Evolutionary conservation across 2,888 invertebrate genomes (phyloP).

Genomic region (Stictocephala bisonia): DNA sequence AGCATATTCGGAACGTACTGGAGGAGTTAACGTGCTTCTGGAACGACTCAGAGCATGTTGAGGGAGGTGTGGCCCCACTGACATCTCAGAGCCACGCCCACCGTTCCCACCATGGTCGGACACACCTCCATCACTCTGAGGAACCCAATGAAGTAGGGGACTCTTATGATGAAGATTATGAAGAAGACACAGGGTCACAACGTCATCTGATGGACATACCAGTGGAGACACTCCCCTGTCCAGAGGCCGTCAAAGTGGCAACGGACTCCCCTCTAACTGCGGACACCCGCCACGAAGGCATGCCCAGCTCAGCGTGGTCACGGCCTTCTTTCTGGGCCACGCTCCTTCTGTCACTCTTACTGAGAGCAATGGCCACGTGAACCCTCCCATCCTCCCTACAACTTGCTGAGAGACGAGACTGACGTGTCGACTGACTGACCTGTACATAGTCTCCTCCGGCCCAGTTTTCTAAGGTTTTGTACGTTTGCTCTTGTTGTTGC

Average conservation of each 20-base stretch:
- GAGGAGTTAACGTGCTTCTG: slow-evolving; percentile 79
- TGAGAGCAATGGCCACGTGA: no score
- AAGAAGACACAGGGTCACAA: slow-evolving; percentile 2
- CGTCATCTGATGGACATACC: slow-evolving; percentile 60
- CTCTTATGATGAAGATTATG: slow-evolving; percentile 54
- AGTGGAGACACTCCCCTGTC: slow-evolving; percentile 63
- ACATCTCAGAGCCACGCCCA: slow-evolving; percentile 32
- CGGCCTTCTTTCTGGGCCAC: no score
- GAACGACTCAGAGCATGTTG: slow-evolving; percentile 64
- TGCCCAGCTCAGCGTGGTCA: no score
- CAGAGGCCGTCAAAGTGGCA: slow-evolving; percentile 61
- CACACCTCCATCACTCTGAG: neutral
- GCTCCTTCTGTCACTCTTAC: no score
- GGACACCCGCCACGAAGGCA: slow-evolving; percentile 17
- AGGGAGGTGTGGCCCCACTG: slow-evolving; percentile 45
- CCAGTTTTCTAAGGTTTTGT: no score
- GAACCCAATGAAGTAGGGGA: slow-evolving; percentile 37
- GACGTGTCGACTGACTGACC: no score
- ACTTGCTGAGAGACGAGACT: no score
- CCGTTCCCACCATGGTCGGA: slow-evolving; percentile 9
- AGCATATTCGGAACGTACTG: slow-evolving; percentile 74
- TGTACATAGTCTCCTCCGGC: no score
- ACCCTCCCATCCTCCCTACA: no score
- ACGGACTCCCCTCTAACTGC: slow-evolving; percentile 48
- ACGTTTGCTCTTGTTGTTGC: no score